Evolutionary conservation across 2,113 vertebrate species (phyloP).

Genomic region (Trematomus loennbergii): DNA sequence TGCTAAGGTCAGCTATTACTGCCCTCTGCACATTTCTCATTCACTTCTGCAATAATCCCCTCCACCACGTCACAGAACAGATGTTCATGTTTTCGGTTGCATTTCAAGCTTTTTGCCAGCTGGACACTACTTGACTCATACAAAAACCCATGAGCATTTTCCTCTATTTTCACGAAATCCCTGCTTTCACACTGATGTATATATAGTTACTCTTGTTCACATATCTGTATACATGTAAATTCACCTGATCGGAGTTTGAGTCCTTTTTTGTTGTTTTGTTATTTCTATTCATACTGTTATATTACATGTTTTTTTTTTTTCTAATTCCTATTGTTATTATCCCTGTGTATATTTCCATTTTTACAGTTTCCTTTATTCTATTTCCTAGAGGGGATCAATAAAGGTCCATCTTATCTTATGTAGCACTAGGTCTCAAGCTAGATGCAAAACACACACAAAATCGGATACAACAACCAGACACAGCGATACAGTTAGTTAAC

Average conservation of each 20-base stretch:
- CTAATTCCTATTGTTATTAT: too few relatives aligned
- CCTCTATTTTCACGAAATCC: not conserved
- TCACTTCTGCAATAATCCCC: constrained; percentile 30
- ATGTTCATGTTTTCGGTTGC: constrained; percentile 18
- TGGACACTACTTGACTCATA: not conserved
- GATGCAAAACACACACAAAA: not conserved
- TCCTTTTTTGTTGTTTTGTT: too few relatives aligned
- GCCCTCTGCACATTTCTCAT: constrained; percentile 4
- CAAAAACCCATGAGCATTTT: not conserved
- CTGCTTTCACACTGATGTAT: not conserved
- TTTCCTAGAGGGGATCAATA: too few relatives aligned
- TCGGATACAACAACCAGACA: not conserved
- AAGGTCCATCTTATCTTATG: too few relatives aligned
- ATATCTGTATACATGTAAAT: too few relatives aligned
- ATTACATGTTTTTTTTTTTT: too few relatives aligned
- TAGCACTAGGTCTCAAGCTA: not conserved
- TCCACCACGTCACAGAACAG: constrained; percentile 15
- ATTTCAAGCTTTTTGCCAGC: constrained; percentile 3
- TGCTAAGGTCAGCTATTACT: not conserved
- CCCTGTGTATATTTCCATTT: too few relatives aligned
- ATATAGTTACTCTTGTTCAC: too few relatives aligned
- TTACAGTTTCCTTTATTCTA: too few relatives aligned
- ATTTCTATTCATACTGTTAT: too few relatives aligned
- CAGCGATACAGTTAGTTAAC: too few relatives aligned
- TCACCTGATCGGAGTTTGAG: too few relatives aligned